A percentile compares a stretch with the other conserved stretches of the same genome.
Conservation (phyloP, 2,113 vertebrate species). For the Chlamydotis undulata region DNA sequence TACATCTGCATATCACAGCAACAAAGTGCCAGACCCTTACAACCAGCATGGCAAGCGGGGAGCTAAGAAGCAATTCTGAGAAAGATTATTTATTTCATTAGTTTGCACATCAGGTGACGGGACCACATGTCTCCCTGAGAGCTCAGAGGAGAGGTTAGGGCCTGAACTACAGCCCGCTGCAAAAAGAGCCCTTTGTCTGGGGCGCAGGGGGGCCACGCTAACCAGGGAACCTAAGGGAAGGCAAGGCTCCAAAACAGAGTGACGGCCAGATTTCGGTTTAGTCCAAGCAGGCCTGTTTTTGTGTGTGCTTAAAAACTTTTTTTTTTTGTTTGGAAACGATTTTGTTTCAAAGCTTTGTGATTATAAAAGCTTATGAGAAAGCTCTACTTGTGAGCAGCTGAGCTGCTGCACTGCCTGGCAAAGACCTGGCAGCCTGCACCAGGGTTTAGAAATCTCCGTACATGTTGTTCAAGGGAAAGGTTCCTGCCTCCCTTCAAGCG, state of each 20-base stretch:
- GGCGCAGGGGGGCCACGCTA: not conserved
- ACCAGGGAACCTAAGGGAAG: constrained; percentile 12
- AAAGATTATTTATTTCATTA: not conserved
- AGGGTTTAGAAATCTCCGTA: constrained; percentile 33
- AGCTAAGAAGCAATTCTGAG: not conserved
- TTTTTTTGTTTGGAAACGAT: constrained; percentile 44
- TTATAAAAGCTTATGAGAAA: constrained; percentile 61
- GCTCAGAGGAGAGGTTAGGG: not conserved
- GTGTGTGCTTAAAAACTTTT: constrained; percentile 40
- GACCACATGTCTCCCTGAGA: not conserved
- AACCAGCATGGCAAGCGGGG: not conserved
- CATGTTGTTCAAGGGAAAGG: constrained; percentile 25
- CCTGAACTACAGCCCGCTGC: not conserved
- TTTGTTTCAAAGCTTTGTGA: constrained; percentile 50
- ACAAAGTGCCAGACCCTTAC: not conserved
- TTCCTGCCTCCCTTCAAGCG: constrained; percentile 27
- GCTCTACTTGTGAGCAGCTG: constrained; percentile 59
- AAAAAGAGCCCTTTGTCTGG: constrained; percentile 56
- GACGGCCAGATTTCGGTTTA: constrained; percentile 2
- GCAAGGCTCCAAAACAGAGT: constrained; percentile 11
- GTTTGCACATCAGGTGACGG: not conserved
- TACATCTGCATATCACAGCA: not conserved
- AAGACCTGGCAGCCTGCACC: constrained; percentile 51
- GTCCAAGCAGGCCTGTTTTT: constrained; percentile 20
- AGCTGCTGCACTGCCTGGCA: constrained; percentile 60